phyloP scores from a whole-genome alignment of 2,113 vertebrate genomes.

The Tricholaema leucomelas region DNA sequence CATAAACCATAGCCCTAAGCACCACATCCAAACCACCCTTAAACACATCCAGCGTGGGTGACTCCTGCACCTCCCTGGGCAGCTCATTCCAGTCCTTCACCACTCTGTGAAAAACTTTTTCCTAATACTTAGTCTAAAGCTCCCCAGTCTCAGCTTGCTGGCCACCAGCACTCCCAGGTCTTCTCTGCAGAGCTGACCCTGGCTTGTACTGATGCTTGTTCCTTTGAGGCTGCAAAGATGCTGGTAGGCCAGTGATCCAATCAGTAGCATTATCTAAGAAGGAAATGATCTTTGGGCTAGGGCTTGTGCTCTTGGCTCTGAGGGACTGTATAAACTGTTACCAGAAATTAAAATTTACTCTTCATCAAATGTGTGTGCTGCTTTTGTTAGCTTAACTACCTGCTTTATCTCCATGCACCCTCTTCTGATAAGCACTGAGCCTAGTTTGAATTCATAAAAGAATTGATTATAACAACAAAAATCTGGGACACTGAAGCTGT shows the following conservation, averaged over 20 bases:
- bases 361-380: background rate
- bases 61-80: too few relatives aligned
- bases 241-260: background rate
- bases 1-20: too few relatives aligned
- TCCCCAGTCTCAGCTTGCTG: too few relatives aligned
- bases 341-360: slow-evolving; percentile 25
- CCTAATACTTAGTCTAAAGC: too few relatives aligned
- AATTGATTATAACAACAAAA: background rate
- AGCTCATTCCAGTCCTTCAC: too few relatives aligned
- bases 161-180: too few relatives aligned
- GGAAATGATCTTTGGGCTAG: background rate
- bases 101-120: too few relatives aligned
- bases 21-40: too few relatives aligned
- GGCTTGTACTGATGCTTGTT: too few relatives aligned
- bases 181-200: too few relatives aligned
- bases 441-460: background rate
- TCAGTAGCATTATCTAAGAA: background rate
- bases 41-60: too few relatives aligned
- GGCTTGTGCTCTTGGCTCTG: background rate
- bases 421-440: background rate
- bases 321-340: background rate
- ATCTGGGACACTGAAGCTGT: background rate
- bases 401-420: background rate
- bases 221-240: background rate
- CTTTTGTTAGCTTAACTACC: background rate